Evolutionary conservation across 2,113 vertebrate species (phyloP).

Genomic region (Crotalus horridus): DNA sequence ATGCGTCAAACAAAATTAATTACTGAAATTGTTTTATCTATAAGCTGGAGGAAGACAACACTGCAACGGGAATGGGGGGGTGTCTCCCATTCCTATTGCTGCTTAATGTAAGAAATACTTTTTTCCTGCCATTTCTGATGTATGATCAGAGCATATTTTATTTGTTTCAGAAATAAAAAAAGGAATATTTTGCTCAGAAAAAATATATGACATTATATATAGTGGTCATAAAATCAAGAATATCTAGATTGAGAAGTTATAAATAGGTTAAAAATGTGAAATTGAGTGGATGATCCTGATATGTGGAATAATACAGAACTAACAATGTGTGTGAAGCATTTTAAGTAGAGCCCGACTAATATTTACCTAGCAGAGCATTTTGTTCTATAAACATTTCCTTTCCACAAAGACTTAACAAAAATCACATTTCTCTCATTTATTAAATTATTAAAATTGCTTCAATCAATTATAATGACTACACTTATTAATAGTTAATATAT

Average conservation of each 20-base stretch:
- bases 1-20: constrained; percentile 48
- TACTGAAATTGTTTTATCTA: constrained; percentile 29
- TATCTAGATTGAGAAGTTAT: accelerated
- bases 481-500: neutral
- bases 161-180: neutral
- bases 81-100: neutral
- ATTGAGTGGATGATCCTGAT: accelerated
- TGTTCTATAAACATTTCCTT: neutral
- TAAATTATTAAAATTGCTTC: neutral
- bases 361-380: neutral
- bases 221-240: neutral
- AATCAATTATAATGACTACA: neutral
- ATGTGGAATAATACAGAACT: neutral
- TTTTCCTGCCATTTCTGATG: neutral
- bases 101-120: neutral
- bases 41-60: constrained; percentile 31
- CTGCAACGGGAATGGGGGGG: neutral
- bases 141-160: neutral
- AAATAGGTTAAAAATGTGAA: accelerated
- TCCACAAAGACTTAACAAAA: neutral
- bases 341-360: neutral
- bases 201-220: accelerated
- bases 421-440: neutral
- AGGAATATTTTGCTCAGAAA: accelerated
- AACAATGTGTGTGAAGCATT: accelerated